Base-by-base conservation (phyloP, 2,888 invertebrate species). In the Melitaea athalia region DNA sequence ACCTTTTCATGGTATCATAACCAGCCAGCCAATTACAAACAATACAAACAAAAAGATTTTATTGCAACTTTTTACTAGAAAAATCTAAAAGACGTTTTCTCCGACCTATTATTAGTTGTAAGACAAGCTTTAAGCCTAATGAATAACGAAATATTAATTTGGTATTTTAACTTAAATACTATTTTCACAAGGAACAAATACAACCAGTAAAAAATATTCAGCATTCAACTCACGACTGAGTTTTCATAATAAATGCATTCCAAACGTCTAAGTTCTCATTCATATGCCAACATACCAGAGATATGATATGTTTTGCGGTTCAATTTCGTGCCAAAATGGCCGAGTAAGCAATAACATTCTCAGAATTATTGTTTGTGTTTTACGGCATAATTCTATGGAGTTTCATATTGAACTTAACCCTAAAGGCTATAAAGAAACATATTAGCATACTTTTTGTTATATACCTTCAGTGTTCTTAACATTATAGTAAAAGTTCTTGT, bases 301-400 rank as follows among this genome's bases (percentile, higher is more conserved):
- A 53, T 53, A 62, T 65, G 63, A 42, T 65, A 63, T 47, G 66
- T 64, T 69, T 67, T 60, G 69, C 53, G 55, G 59, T 50, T 50
- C 38, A 64, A 50, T 61, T 42, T 55, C 59, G 55, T 67, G 69
- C 67, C 71, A 69, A 69, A 72, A 67, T 53, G 43, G 49, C 43
- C 33, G 45, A 31, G 42, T 17, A 43, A 59, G 63, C 50, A 59
- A 63, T 33, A 52, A 59, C 63, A 67, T 67, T 67, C 63, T 50
- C 59, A 63, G 38, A 45, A 24, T 52, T 24, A 45, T 52, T 59
- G 33, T 59, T 42, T 17, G 38, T 66, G 55, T 38, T 61, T 61
- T 24, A 53, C 17, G 53, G 47, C 45, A 38, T 53, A 43, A 59
- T 43, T 17, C 38, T 55, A 61, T 66, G 15, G 47, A 49, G n/a